Base-by-base conservation (phyloP, 2,797 vertebrate genomes). In the Sebastes wilsoni region DNA sequence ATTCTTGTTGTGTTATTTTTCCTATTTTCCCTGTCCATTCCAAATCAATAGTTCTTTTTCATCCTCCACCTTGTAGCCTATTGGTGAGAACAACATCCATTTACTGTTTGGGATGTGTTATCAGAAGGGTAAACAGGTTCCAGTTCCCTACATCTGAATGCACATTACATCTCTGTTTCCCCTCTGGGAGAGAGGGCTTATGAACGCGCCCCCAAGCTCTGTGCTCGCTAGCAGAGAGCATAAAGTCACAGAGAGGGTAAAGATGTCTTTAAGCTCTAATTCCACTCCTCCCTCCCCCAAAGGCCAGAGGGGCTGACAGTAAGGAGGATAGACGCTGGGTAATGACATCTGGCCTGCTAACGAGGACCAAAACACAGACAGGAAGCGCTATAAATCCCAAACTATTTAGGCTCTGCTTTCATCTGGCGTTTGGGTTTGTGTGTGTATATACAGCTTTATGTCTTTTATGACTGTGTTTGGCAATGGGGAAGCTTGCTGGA, bases 181-280 rank as follows among this genome's bases (percentile, higher is more conserved):
- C 77, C 89, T 68, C 5, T 10, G 75, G 82, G 59, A 76, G 74
- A 32, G 22, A 32, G 22, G 49, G 58, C 58, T 72, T 61, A 61
- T 70, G 66, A 83, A 67, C 1, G 11, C 16, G 20, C 75, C 77
- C 67, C 23, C 67, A 49, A 49, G 82, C 81, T 82, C 72, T 80
- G 62, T 42, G 74, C 73, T 85, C 55, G 64, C 82, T 81, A 87
- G 75, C 77, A 89, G 67, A 64, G 79, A 89, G 77, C 74, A 81
- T 88, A 68, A 90, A 91, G 93, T 93, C 93, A 92, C 80, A 60
- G 80, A 77, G 76, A 90, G 94, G 91, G 88, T 91, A 93, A 92
- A 93, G 72, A 94, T 89, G 88, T 87, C 91, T 92, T 93, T 90
- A 89, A 90, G 87, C 89, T 90, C 56, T 92, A 91, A 94, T 91